Conservation (phyloP, 2,797 vertebrate species). For the Protosalanx chinensis region DNA sequence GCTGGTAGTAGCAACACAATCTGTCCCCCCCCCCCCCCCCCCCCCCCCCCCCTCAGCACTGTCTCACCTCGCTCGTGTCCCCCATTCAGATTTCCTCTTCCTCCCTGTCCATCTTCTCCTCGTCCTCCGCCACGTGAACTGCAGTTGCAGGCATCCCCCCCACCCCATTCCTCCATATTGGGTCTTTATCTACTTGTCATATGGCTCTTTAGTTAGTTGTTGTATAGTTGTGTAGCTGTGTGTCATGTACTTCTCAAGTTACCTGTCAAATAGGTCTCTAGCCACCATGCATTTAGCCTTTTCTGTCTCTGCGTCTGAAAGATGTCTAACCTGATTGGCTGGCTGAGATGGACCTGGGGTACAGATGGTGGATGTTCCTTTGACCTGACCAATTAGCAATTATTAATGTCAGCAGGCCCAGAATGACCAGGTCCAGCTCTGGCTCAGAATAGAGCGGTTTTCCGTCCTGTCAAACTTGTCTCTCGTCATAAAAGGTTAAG, state of each 20-base stretch:
- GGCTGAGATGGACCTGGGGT: constrained; percentile 38
- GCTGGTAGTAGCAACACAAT: constrained; percentile 75
- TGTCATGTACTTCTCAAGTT: constrained; percentile 35
- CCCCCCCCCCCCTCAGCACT: not conserved
- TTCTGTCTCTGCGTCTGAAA: constrained; percentile 35
- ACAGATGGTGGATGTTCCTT: constrained; percentile 48
- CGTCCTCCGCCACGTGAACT: constrained; percentile 41
- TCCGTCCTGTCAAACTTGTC: constrained; percentile 53
- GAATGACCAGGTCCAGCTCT: constrained; percentile 37
- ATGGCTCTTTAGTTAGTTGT: not conserved
- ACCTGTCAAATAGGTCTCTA: no score
- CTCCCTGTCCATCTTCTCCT: not conserved
- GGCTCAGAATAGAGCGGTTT: constrained; percentile 39
- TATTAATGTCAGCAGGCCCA: constrained; percentile 22
- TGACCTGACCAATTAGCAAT: constrained; percentile 47
- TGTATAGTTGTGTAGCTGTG: constrained; percentile 4
- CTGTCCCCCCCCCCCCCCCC: constrained; percentile 46
- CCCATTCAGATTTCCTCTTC: constrained; percentile 54
- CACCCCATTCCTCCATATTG: constrained; percentile 11
- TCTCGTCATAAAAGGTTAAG: constrained; percentile 20
- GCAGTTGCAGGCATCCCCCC: constrained; percentile 50
- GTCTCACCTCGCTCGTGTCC: constrained; percentile 4
- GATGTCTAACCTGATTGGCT: constrained; percentile 47
- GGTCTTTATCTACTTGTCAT: not conserved
- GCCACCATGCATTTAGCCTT: constrained; percentile 36